Evolutionary conservation across 2,113 vertebrate genomes (phyloP).

Genomic region (Agapornis roseicollis): DNA sequence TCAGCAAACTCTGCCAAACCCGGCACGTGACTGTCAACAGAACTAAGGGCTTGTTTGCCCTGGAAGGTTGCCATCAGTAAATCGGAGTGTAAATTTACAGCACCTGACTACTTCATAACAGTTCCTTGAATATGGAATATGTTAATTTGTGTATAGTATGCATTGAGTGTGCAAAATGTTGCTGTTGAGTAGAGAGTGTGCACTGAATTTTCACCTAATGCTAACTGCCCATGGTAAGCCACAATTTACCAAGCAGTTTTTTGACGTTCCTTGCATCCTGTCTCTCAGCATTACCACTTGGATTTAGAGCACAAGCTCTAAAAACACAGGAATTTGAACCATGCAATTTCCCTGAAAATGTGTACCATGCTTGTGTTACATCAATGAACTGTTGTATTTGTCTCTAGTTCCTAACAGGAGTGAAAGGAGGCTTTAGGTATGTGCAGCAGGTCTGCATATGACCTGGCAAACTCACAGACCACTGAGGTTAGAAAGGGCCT

Average conservation of each 20-base stretch:
- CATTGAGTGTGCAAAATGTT: background rate
- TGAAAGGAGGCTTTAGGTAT: background rate
- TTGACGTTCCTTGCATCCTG: background rate
- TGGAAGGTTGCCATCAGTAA: background rate
- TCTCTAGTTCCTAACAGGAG: background rate
- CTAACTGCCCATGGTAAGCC: background rate
- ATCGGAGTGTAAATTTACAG: background rate
- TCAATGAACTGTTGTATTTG: background rate
- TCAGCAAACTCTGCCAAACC: background rate
- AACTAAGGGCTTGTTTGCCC: background rate
- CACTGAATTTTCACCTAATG: background rate
- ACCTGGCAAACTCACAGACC: background rate
- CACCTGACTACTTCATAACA: background rate
- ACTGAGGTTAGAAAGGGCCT: background rate
- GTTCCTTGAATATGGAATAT: background rate
- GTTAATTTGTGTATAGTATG: background rate
- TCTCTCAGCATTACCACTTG: background rate
- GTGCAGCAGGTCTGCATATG: background rate
- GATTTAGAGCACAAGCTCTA: background rate
- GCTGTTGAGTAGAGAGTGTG: background rate
- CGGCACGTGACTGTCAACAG: background rate
- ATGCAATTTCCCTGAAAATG: background rate
- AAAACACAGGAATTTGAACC: background rate
- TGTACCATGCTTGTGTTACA: fast-evolving
- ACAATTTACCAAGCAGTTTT: background rate